These are phyloP conservation scores for Danio albolineatus DNA, from an alignment of 2,797 vertebrate species.

Conservation along the genomic window DNA sequence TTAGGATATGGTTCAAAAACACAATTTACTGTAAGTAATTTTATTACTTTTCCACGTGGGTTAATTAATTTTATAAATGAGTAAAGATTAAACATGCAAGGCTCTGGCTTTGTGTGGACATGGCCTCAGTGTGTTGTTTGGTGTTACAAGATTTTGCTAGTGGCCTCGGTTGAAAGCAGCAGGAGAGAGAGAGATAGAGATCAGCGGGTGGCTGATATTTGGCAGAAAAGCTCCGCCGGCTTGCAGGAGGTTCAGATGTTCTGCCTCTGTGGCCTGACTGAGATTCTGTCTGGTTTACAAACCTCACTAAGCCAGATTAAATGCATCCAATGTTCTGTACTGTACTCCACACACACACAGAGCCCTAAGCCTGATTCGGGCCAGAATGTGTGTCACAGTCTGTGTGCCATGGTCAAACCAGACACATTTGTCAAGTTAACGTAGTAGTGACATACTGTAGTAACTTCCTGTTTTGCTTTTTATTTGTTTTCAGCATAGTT, in stretches of 20 bases:
- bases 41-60: too few species aligned
- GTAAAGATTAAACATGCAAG: too few species aligned
- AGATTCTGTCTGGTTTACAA: background rate
- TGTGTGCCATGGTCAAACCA: background rate
- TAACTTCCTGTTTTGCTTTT: too few species aligned
- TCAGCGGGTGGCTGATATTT: background rate
- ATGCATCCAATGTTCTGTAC: background rate
- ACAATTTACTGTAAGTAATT: too few species aligned
- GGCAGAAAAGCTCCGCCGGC: background rate
- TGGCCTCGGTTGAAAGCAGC: background rate
- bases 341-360: background rate
- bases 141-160: too few species aligned
- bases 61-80: too few species aligned
- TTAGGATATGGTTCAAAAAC: too few species aligned
- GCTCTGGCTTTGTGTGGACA: too few species aligned
- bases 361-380: background rate
- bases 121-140: too few species aligned
- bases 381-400: conserved; percentile 5
- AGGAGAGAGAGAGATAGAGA: background rate
- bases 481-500: too few species aligned
- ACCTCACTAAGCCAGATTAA: conserved; percentile 30
- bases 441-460: too few species aligned
- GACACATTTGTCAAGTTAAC: background rate
- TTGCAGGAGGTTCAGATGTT: background rate
- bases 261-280: background rate